phyloP scores from a whole-genome alignment of 2,113 vertebrate genomes.

The Uria lomvia region DNA sequence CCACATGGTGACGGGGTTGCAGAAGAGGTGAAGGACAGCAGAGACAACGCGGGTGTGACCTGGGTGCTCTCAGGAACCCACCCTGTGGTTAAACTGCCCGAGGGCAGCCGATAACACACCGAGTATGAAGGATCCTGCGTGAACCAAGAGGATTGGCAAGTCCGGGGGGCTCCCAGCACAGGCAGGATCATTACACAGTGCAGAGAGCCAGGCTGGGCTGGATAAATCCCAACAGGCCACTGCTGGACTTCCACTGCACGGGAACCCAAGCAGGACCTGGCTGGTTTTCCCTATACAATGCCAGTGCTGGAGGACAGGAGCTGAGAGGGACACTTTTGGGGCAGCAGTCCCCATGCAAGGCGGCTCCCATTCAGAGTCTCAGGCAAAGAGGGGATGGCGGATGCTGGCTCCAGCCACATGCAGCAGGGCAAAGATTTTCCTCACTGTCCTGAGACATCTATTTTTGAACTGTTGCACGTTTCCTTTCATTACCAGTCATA shows the following conservation, averaged over 20 bases:
- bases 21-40: not conserved
- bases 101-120: not conserved
- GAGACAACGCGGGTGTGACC: not conserved
- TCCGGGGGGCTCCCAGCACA: not conserved
- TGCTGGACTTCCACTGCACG: not conserved
- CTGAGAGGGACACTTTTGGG: not conserved
- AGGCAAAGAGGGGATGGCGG: not conserved
- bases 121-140: not conserved
- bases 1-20: not conserved
- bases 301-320: not conserved
- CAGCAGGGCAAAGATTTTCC: not conserved
- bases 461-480: not conserved
- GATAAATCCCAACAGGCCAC: not conserved
- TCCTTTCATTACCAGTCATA: not conserved
- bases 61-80: not conserved
- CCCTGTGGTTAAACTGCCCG: not conserved
- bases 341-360: accelerated
- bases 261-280: not conserved
- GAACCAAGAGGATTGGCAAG: not conserved
- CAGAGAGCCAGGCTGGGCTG: not conserved
- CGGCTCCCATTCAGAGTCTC: not conserved
- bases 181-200: not conserved
- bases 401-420: not conserved
- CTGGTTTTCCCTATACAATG: not conserved
- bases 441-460: not conserved